A percentile compares a stretch with the other conserved stretches of the same genome.
These are phyloP conservation scores for Caenorhabditis sulstoni DNA, from an alignment of 2,888 invertebrate genomes.

Conservation along the genomic window DNA sequence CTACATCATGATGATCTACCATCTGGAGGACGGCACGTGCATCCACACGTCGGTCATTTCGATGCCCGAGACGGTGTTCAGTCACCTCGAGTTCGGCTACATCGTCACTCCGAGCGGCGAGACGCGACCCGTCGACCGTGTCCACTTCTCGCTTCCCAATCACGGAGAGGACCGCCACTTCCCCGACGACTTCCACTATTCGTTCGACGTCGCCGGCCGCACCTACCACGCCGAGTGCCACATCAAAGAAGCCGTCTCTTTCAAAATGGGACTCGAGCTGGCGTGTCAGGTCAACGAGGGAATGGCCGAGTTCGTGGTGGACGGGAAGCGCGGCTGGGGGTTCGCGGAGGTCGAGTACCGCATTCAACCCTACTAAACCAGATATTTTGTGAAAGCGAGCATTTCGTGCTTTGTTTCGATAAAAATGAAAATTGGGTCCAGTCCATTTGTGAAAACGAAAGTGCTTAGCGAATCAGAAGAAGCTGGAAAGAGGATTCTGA, in stretches of 20 bases:
- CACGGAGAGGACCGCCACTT: constrained; percentile 76
- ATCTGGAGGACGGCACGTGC: constrained; percentile 86
- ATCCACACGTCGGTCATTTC: constrained; percentile 87
- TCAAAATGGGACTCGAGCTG: constrained; percentile 77
- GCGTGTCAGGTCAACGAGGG: constrained; percentile 79
- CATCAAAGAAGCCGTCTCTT: constrained; percentile 68
- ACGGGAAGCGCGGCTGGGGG: constrained; percentile 85
- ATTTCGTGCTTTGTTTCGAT: no score
- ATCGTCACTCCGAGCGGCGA: constrained; percentile 72
- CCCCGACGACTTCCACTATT: constrained; percentile 73
- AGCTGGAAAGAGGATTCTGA: no score
- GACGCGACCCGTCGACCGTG: constrained; percentile 72
- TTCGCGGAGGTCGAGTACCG: constrained; percentile 86
- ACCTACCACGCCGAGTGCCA: constrained; percentile 67
- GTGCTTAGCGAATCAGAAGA: no score
- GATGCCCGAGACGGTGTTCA: constrained; percentile 85
- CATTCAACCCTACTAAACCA: constrained; percentile 72
- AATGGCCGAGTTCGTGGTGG: constrained; percentile 84
- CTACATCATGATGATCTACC: constrained; percentile 87
- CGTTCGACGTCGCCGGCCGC: constrained; percentile 68
- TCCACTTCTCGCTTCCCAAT: constrained; percentile 71
- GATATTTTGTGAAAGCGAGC: no score
- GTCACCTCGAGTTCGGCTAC: constrained; percentile 84
- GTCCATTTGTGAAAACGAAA: no score
- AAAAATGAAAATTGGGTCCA: no score